Percentiles rank a stretch among this genome's conserved stretches.
Evolutionary conservation across 1,140 invertebrate genomes (phyloP).

Genomic region (Acromyrmex charruanus): DNA sequence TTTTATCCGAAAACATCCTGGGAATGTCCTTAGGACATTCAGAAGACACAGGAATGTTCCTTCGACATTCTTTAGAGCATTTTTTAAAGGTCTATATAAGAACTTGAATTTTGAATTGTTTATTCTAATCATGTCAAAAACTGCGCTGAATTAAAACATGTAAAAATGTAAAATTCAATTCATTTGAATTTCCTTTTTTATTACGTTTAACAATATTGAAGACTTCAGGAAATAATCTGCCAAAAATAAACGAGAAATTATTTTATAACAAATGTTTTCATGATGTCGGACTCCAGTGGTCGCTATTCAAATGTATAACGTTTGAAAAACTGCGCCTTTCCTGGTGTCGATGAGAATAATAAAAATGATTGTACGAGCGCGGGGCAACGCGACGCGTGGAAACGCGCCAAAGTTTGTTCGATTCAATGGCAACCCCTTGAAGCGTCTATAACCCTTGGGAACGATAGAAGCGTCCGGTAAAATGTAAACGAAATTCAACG

Average conservation of each 20-base stretch:
- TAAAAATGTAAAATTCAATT: background rate
- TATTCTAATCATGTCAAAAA: background rate
- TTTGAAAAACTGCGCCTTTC: slow-evolving; percentile 58
- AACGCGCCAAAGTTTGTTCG: slow-evolving; percentile 64
- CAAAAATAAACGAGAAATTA: slow-evolving; percentile 30
- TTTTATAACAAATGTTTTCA: slow-evolving; percentile 33
- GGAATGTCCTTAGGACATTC: too few species aligned
- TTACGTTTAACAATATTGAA: slow-evolving; percentile 12
- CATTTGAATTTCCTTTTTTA: background rate
- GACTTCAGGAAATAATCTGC: background rate
- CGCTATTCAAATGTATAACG: slow-evolving; percentile 41
- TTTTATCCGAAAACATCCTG: too few species aligned
- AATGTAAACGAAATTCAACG: slow-evolving; percentile 28
- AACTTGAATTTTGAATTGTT: background rate
- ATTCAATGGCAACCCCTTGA: slow-evolving; percentile 40
- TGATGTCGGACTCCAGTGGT: slow-evolving; percentile 1
- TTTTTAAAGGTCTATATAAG: too few species aligned
- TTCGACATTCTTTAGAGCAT: too few species aligned
- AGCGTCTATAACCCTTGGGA: slow-evolving; percentile 28
- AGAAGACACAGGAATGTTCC: too few species aligned
- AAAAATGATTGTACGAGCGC: slow-evolving; percentile 35
- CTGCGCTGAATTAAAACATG: background rate
- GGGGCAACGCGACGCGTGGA: slow-evolving; percentile 31
- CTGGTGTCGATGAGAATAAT: slow-evolving; percentile 47
- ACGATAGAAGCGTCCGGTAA: slow-evolving; percentile 1